phyloP scores from a whole-genome alignment of 2,113 vertebrate species.

The Sturnus vulgaris region DNA sequence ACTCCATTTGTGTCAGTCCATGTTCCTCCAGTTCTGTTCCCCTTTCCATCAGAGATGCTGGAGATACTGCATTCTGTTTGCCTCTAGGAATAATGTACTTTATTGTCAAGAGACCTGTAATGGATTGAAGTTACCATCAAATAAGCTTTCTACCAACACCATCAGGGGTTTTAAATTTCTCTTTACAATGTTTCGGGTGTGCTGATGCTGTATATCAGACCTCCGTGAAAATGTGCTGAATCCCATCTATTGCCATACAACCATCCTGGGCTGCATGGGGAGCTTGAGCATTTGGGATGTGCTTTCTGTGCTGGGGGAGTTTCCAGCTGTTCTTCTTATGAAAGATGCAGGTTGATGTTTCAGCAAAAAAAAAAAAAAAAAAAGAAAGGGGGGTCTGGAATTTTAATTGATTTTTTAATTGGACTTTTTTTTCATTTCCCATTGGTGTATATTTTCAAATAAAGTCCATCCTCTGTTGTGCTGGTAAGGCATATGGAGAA shows the following conservation, averaged over 20 bases:
- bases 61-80: neutral
- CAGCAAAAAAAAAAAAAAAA: rapidly evolving
- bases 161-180: neutral
- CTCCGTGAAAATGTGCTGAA: neutral
- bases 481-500: neutral
- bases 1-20: neutral
- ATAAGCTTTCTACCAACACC: neutral
- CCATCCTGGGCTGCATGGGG: neutral
- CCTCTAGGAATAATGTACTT: neutral
- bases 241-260: neutral
- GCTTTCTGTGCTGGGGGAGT: neutral
- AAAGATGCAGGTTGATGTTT: neutral
- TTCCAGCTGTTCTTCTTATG: neutral
- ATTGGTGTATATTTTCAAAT: neutral
- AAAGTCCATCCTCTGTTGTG: neutral
- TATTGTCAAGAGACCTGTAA: neutral
- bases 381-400: neutral
- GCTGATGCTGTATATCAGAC: neutral
- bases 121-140: neutral
- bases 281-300: neutral
- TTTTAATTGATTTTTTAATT: conserved; percentile 20
- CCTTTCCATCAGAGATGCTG: neutral
- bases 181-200: neutral
- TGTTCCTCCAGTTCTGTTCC: neutral
- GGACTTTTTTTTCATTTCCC: neutral